Evolutionary conservation across 2,797 vertebrate genomes (phyloP).

Genomic region (Labeo calbasu): DNA sequence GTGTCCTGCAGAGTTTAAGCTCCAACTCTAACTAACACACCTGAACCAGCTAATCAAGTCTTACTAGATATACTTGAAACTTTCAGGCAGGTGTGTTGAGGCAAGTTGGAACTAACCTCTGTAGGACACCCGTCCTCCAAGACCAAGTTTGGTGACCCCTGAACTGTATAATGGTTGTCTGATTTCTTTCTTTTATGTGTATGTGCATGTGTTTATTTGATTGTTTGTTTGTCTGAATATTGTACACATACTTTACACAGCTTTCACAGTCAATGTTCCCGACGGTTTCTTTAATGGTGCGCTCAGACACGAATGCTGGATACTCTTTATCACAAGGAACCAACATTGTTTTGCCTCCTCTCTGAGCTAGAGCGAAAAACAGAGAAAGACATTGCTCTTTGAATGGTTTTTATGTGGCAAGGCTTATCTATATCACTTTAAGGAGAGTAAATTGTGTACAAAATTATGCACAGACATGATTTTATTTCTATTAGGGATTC

Average conservation of each 20-base stretch:
- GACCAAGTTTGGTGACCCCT: no score
- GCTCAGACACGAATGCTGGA: constrained; percentile 95
- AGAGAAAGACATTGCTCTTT: background rate
- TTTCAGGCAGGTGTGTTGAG: no score
- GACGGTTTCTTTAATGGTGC: constrained; percentile 98
- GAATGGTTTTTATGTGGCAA: background rate
- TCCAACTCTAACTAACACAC: no score
- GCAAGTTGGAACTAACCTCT: no score
- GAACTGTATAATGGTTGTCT: background rate
- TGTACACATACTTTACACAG: constrained; percentile 90
- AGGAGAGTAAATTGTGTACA: background rate
- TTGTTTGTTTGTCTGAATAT: constrained; percentile 39
- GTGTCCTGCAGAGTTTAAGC: no score
- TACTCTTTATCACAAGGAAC: constrained; percentile 98
- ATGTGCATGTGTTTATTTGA: constrained; percentile 31
- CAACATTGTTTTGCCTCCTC: constrained; percentile 85
- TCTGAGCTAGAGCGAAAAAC: constrained; percentile 79
- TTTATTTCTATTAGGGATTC: no score
- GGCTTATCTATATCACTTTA: background rate
- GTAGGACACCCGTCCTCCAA: no score
- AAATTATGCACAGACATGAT: background rate
- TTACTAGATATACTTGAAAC: no score
- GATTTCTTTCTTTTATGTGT: background rate
- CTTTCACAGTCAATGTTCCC: constrained; percentile 93
- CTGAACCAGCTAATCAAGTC: no score